These are phyloP conservation scores for Prionailurus bengalensis DNA, from an alignment of 2,113 vertebrate genomes.

Conservation along the genomic window DNA sequence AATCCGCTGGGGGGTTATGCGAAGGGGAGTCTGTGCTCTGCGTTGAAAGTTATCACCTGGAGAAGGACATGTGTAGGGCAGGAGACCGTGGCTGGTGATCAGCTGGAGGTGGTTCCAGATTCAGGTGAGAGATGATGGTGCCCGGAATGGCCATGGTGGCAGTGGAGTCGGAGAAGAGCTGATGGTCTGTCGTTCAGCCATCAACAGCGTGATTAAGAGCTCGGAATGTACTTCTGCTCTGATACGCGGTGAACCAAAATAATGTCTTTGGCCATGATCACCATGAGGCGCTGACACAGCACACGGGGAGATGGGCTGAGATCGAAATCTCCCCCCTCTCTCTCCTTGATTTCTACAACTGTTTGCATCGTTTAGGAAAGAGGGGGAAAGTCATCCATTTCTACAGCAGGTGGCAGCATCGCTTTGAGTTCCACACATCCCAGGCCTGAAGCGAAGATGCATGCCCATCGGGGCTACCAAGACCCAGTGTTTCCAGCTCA, in stretches of 20 bases:
- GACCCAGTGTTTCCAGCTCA: neutral
- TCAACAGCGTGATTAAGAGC: neutral
- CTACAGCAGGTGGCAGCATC: conserved; percentile 39
- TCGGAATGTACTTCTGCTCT: rapidly evolving
- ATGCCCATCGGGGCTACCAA: rapidly evolving
- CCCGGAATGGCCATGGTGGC: neutral
- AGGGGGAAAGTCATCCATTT: neutral
- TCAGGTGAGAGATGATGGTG: neutral
- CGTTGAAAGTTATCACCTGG: neutral
- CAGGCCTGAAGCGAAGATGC: neutral
- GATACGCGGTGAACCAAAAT: neutral
- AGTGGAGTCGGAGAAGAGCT: neutral
- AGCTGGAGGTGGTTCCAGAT: neutral
- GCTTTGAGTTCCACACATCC: neutral
- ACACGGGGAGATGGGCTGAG: neutral
- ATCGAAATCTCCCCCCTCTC: neutral
- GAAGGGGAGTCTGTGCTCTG: neutral
- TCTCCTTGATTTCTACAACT: neutral
- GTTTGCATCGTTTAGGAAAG: neutral
- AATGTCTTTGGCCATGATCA: neutral
- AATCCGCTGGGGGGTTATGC: rapidly evolving
- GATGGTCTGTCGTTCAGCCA: neutral
- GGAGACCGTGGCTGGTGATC: neutral
- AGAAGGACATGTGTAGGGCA: neutral
- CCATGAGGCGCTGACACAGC: neutral